A percentile compares a stretch with the other conserved stretches of the same genome.
Conservation (phyloP, 2,888 invertebrate species). For the Cylindroiulus punctatus region DNA sequence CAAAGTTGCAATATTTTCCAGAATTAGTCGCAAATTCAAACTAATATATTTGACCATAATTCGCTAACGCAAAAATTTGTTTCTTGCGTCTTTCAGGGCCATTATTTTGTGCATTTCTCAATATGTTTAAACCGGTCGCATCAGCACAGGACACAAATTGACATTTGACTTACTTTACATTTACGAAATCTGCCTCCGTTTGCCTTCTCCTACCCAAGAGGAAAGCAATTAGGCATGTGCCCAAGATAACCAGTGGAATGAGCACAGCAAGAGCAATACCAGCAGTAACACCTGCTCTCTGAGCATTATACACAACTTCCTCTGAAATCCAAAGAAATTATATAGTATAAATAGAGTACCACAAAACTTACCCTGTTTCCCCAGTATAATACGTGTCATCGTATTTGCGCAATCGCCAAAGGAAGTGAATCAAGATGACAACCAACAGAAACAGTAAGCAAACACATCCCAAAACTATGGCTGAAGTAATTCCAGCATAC, state of each 20-base stretch:
- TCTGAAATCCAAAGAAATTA: constrained; percentile 55
- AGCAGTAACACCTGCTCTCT: constrained; percentile 79
- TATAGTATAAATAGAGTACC: constrained; percentile 19
- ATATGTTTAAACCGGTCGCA: no score
- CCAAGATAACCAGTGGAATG: constrained; percentile 72
- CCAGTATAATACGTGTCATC: constrained; percentile 85
- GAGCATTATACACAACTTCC: constrained; percentile 80
- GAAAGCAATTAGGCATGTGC: constrained; percentile 58
- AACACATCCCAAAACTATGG: constrained; percentile 57
- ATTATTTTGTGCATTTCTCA: no score
- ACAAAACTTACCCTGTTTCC: constrained; percentile 68
- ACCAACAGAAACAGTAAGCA: constrained; percentile 54
- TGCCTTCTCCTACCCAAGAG: constrained; percentile 52
- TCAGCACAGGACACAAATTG: neutral
- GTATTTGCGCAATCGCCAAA: constrained; percentile 69
- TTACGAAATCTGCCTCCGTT: constrained; percentile 49
- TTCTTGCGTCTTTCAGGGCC: no score
- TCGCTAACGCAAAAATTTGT: no score
- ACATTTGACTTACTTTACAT: constrained; percentile 35
- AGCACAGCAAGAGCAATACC: constrained; percentile 81
- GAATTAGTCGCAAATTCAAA: no score
- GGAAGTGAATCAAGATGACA: constrained; percentile 53
- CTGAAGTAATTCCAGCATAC: constrained; percentile 57
- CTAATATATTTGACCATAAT: no score
- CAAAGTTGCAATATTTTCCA: no score